Conservation (phyloP, 2,797 vertebrate species). For the Nothura maculosa region DNA sequence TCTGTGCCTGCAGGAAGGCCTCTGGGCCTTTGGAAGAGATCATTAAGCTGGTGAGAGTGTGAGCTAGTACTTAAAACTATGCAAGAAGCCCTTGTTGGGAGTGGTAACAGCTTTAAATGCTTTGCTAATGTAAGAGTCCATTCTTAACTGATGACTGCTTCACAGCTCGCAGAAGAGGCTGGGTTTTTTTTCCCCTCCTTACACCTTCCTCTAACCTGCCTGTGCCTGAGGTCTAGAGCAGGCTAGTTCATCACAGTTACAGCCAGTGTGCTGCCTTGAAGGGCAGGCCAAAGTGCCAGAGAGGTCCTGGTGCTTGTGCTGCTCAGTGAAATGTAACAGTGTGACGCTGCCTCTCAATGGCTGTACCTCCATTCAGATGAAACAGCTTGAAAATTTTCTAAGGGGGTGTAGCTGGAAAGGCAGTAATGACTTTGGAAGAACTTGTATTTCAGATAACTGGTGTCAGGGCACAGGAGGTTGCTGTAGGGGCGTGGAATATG, state of each 20-base stretch:
- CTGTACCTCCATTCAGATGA: neutral
- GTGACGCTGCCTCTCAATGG: accelerated
- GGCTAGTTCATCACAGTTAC: too few relatives aligned
- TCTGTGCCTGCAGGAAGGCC: neutral
- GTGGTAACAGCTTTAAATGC: too few relatives aligned
- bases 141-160: accelerated
- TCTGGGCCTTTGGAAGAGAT: neutral
- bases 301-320: too few relatives aligned
- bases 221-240: too few relatives aligned
- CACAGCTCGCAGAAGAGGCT: neutral
- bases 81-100: neutral
- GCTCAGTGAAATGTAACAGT: accelerated
- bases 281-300: too few relatives aligned
- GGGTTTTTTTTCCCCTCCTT: too few relatives aligned
- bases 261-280: too few relatives aligned
- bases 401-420: accelerated
- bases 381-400: accelerated
- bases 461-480: accelerated
- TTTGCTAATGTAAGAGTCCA: accelerated
- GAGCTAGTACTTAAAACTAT: accelerated
- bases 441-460: accelerated
- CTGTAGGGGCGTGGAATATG: neutral
- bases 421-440: too few relatives aligned
- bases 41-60: accelerated
- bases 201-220: too few relatives aligned